Base-by-base conservation (phyloP, 1,140 invertebrate genomes). In the Aphis gossypii region DNA sequence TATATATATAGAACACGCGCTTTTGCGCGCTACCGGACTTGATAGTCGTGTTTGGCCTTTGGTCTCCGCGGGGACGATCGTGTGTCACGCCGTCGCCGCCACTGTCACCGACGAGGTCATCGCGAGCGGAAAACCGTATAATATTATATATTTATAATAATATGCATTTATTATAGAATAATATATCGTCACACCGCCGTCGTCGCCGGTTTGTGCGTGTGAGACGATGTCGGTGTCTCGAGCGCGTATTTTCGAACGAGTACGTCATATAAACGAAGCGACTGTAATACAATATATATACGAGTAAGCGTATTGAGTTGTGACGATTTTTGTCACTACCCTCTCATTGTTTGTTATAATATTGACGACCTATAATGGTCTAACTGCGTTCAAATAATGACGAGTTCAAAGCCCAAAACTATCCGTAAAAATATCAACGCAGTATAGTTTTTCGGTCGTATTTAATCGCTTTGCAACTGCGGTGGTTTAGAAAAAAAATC, bases 31-130 rank as follows among this genome's bases (percentile, higher is more conserved):
- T 93, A 93, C 91, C 91, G 76, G 91, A 93, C 82, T 84, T 92
- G 48, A 35, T 84, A 83, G 91, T 93, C 91, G 91, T 93, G 91
- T 86, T 35, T 93, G 91, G 30, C 91, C 91, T 86, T 93, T 93
- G 82, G 91, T 54, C 91, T 54, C 51, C 44, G 76, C 44, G 90
- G 90, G 30, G 76, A 92, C 60, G 68, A 93, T 93, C 91, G 91
- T 93, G 91, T 93, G 91, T 93, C 91, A 93, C 91, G 91, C 91
- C 46, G 91, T 8, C 9, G 91, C 68, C 82, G 48, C 68, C 46
- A 44, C 68, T 51, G 91, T 93, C 91, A 93, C 35, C 46, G 91
- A 1, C 11, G 46, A 88, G 86, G 86, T 88, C 86, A 88, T 46
- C 83, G 87, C 46, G 23, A 5, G 38, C 4, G 35, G 25, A 56